Evolutionary conservation across 1,140 invertebrate species (phyloP), one percentile per base, ranked within the genome.

Genomic region (Planococcus citri): DNA sequence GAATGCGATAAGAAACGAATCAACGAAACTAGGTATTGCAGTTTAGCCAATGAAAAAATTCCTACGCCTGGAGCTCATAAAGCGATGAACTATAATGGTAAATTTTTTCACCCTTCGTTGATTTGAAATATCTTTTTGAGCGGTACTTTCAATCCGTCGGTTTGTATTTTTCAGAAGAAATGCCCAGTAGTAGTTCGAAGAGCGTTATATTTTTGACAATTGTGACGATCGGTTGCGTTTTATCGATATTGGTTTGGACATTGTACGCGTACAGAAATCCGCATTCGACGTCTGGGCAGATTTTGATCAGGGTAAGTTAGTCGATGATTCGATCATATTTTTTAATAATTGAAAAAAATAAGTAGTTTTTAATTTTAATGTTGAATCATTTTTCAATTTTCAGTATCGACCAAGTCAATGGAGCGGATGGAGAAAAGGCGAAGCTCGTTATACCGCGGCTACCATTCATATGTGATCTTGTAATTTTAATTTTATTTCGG

Each of bases 231-330:
- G 58, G 73, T 14, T 27, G 67, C 0, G 74, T 90, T 0, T 73
- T 90, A 1, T 78, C 81, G 25, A 82, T 81, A 58, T 73, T 87
- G 9, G 83, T 84, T 17, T 97, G 94, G 94, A 78, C 88, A 4
- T 80, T 88, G 17, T 98, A 98, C 78, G 97, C 96, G 20, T 99
- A 97, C 79, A 87, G 89, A 73, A 93, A 96, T 80, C 97, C 96
- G 9, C 94, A 97, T 76, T 91, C 93, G 14, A 83, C 88, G 24
- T 96, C 94, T 72, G 97, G 97, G 71, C 94, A 98, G 79, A 86
- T 97, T 75, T 84, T 99, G 51, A 98, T 99, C 74, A 92, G 93
- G 85, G 95, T 97, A 80, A 84, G 70, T 72, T 29, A 27, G n/a
- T 1, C 22, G 20, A n/a, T 10, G 27, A n/a, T 6, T 29, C 24